Evolutionary conservation across 2,113 vertebrate species (phyloP), one percentile per base, ranked within the genome.

Genomic region (Gnathonemus longibarbis): DNA sequence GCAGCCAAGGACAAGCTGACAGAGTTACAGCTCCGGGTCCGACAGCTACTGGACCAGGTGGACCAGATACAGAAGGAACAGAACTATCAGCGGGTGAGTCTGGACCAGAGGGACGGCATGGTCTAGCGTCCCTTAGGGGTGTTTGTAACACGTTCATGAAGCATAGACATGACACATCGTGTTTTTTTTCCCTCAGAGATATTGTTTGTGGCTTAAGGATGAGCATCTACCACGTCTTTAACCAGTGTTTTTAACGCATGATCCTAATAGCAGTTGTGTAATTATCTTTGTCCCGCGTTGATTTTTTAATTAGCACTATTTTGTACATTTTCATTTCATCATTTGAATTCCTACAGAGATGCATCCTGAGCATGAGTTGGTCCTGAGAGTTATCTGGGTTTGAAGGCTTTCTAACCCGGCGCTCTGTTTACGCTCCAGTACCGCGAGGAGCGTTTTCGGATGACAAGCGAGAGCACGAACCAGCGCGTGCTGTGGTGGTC

Each of bases 41-140:
- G 98, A 10, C 98, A 99, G 93, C 94, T 99, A 24, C 96, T 98
- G 13, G 98, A 99, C 91, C 98, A 99, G 88, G 97, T 98, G 10
- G 98, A 99, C 62, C 98, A 99, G 95, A 98, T 99, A 93, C 98
- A 99, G 93, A 99, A 99, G 92, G 98, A 99, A 89, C 98, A 99
- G 90, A 98, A 98, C 94, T 99, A 99, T 94, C 98, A 99, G 90
- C 91, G 98, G 96, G 98, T 98, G 90, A 96, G 97, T 88, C 52
- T 88, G 53, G 17, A 2, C 31, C 0, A 1, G 53, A 88, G 39
- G 1, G 49, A 52, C 5, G 6, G 24, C 1, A 13, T 87, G 84
- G 19, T 10, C 42, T 13, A 45, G 39, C 3, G 2, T 39, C 35
- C 35, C 15, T 83, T 45, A 42, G 15, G 35, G 13, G 35, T 45